These are phyloP conservation scores for Pteropus rufus DNA, from an alignment of 2,797 vertebrate species.

Conservation along the genomic window DNA sequence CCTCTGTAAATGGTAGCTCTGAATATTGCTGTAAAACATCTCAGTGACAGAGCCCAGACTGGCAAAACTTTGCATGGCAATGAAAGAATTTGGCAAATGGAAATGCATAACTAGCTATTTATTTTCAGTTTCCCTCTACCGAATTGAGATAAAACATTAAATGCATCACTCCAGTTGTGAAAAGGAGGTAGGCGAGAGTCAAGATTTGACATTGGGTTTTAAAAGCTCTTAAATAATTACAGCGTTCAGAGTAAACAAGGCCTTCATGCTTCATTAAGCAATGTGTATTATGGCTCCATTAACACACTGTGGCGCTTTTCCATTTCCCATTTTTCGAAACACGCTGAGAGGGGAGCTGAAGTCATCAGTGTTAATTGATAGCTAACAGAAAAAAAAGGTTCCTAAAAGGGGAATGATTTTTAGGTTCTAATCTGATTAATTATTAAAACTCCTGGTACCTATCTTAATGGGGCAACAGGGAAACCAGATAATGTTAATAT, in stretches of 20 bases:
- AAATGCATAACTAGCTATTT: constrained; percentile 55
- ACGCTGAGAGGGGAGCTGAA: constrained; percentile 75
- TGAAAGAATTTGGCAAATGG: constrained; percentile 61
- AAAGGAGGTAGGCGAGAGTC: constrained; percentile 55
- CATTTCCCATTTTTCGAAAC: constrained; percentile 74
- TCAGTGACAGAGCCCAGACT: background rate
- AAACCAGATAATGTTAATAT: constrained; percentile 82
- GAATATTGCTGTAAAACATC: background rate
- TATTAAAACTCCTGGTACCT: constrained; percentile 78
- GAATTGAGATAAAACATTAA: constrained; percentile 59
- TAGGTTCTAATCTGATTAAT: constrained; percentile 85
- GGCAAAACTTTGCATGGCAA: background rate
- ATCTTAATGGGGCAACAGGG: constrained; percentile 73
- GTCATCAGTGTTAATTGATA: constrained; percentile 85
- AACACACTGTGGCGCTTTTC: constrained; percentile 77
- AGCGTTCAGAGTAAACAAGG: constrained; percentile 79
- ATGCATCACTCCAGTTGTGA: constrained; percentile 20
- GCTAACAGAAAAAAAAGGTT: constrained; percentile 81
- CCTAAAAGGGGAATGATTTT: constrained; percentile 84
- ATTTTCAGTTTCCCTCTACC: constrained; percentile 53
- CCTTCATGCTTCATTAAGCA: constrained; percentile 84
- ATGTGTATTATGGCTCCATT: constrained; percentile 82
- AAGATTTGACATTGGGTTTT: constrained; percentile 66
- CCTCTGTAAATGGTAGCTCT: background rate
- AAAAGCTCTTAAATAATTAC: constrained; percentile 86